These are phyloP conservation scores for Hirtodrosophila confusa DNA, from an alignment of 2,888 invertebrate genomes.

Conservation along the genomic window DNA sequence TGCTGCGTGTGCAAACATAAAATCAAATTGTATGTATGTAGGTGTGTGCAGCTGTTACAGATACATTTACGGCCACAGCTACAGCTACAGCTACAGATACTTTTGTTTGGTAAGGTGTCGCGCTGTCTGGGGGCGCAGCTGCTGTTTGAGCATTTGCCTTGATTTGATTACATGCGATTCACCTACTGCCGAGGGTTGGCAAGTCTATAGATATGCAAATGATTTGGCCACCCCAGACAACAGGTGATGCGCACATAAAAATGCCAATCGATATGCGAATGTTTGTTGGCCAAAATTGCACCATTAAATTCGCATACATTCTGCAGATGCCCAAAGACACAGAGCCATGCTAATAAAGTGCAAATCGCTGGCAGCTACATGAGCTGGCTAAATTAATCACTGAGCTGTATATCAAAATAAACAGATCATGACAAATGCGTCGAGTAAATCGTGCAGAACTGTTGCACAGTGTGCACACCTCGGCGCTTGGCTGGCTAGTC, in stretches of 20 bases:
- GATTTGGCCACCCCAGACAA: slow-evolving; percentile 47
- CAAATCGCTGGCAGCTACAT: slow-evolving; percentile 48
- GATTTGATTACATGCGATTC: slow-evolving; percentile 69
- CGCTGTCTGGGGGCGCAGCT: slow-evolving; percentile 55
- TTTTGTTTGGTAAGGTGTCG: slow-evolving; percentile 51
- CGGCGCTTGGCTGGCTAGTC: slow-evolving; percentile 26
- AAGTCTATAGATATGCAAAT: slow-evolving; percentile 68
- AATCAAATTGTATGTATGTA: slow-evolving; percentile 68
- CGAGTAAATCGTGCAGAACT: slow-evolving; percentile 62
- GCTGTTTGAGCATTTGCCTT: slow-evolving; percentile 64
- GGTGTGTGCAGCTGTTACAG: slow-evolving; percentile 52
- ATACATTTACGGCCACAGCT: slow-evolving; percentile 10
- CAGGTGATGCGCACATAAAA: slow-evolving; percentile 72
- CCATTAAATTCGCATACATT: slow-evolving; percentile 50
- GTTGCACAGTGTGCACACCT: slow-evolving; percentile 43
- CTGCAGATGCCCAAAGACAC: background rate
- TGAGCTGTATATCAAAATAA: slow-evolving; percentile 68
- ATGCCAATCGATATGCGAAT: slow-evolving; percentile 52
- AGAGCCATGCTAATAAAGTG: slow-evolving; percentile 58
- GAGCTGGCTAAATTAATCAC: slow-evolving; percentile 66
- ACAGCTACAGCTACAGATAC: slow-evolving; percentile 26
- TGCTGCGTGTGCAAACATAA: slow-evolving; percentile 79
- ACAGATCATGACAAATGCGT: slow-evolving; percentile 78
- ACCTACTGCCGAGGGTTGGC: slow-evolving; percentile 50
- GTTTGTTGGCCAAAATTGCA: background rate